Percentiles rank a stretch among this genome's conserved stretches.
phyloP scores from a whole-genome alignment of 2,888 invertebrate genomes.

The Drosophila infuscata region DNA sequence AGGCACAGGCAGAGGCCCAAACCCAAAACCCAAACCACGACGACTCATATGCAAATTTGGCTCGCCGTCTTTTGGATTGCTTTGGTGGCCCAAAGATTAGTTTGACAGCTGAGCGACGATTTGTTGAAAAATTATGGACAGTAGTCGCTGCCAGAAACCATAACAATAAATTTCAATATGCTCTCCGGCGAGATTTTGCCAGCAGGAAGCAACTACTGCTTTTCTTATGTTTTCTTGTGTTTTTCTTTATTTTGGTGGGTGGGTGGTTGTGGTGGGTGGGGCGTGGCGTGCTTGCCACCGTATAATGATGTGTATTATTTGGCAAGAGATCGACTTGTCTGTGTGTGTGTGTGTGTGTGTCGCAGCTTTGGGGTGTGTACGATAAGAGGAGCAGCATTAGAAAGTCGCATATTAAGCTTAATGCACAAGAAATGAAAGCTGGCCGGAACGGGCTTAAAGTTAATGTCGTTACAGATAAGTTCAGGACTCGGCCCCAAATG shows the following conservation, averaged over 20 bases:
- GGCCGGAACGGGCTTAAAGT: constrained; percentile 36
- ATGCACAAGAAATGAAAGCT: constrained; percentile 65
- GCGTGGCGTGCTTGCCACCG: constrained; percentile 34
- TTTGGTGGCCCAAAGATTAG: constrained; percentile 65
- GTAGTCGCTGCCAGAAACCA: constrained; percentile 74
- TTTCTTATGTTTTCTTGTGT: constrained; percentile 4
- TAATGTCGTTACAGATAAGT: constrained; percentile 53
- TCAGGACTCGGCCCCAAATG: constrained; percentile 13
- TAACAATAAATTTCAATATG: constrained; percentile 77
- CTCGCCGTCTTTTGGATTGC: constrained; percentile 17
- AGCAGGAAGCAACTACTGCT: constrained; percentile 59
- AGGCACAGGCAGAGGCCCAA: neutral
- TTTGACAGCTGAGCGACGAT: constrained; percentile 81
- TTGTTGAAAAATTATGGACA: constrained; percentile 81
- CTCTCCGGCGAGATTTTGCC: constrained; percentile 29
- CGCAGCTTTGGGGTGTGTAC: constrained; percentile 31
- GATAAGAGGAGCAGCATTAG: constrained; percentile 64
- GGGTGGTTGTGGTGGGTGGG: constrained; percentile 11
- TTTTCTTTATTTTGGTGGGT: constrained; percentile 20
- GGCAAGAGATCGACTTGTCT: constrained; percentile 25
- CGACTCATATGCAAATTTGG: constrained; percentile 69
- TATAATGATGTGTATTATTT: constrained; percentile 74
- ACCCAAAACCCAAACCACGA: constrained; percentile 9
- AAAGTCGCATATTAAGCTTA: constrained; percentile 66
- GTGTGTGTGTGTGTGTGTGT: constrained; percentile 21